Evolutionary conservation across 2,888 invertebrate species (phyloP).

Genomic region (Drosophila eohydei): DNA sequence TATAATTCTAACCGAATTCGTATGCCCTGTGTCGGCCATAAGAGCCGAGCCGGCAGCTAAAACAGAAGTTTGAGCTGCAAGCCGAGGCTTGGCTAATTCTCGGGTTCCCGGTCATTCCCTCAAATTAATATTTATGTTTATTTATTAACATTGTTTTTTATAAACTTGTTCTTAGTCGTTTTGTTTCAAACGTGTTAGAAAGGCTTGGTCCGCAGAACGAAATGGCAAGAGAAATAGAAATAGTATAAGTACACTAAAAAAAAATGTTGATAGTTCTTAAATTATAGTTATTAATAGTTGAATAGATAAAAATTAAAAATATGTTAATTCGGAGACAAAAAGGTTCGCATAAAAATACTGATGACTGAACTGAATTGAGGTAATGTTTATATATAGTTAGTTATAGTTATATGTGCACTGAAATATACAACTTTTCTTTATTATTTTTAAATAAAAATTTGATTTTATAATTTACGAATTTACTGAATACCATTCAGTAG

Average conservation of each 20-base stretch:
- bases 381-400: too few species aligned
- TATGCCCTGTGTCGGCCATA: conserved; percentile 32
- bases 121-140: conserved; percentile 80
- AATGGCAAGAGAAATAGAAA: conserved; percentile 72
- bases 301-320: too few species aligned
- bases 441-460: too few species aligned
- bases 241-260: conserved; percentile 38
- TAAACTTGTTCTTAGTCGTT: conserved; percentile 78
- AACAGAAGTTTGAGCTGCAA: conserved; percentile 5
- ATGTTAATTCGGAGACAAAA: too few species aligned
- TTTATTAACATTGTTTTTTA: conserved; percentile 78
- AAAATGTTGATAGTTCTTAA: too few species aligned
- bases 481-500: too few species aligned
- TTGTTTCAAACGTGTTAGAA: conserved; percentile 80
- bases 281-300: too few species aligned
- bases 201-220: conserved; percentile 70
- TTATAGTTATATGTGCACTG: too few species aligned
- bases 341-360: too few species aligned
- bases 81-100: conserved; percentile 33
- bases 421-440: too few species aligned
- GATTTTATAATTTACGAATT: too few species aligned
- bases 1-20: conserved; percentile 20
- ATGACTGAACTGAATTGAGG: too few species aligned
- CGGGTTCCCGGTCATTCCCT: conserved; percentile 68
- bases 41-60: not conserved